Evolutionary conservation across 2,113 vertebrate species (phyloP), one percentile per base, ranked within the genome.

Genomic region (Pseudorhombus dupliciocellatus): DNA sequence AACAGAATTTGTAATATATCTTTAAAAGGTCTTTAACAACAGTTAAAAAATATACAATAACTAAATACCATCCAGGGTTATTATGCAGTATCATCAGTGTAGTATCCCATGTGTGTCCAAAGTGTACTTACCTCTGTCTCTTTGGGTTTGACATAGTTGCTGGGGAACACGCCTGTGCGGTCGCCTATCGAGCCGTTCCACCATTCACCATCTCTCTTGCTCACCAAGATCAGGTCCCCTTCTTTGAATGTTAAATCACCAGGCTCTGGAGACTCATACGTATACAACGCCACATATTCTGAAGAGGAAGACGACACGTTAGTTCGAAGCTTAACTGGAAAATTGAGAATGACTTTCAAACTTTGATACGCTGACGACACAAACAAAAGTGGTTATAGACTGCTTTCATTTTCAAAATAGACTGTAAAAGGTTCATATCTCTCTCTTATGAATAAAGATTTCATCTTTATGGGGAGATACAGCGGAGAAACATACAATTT

Each of bases 101-200:
- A n/a, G n/a, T 28, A 44, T 46, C 40, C 24, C 16, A 11, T 9
- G 8, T 46, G 11, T 37, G 34, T 37, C 12, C 34, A 50, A 51
- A 20, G 8, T 14, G 37, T 64, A 21, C 90, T 93, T 93, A 98
- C 98, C 31, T 98, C 96, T 9, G 92, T 83, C 80, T 98, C 96
- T 89, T 97, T 98, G 44, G 94, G 94, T 87, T 94, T 97, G 88
- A 98, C 96, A 0, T 99, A 99, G 91, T 98, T 98, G 86, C 94
- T 95, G 5, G 98, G 98, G 74, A 99, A 99, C 85, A 96, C 89
- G 64, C 98, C 98, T 20, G 85, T 93, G 84, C 93, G 91, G 79
- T 94, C 90, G 7, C 95, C 96, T 24, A 95, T 94, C 54, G 91
- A 95, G 78, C 98, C 98, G 0, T 92, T 95, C 98, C 97, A 99